phyloP scores from a whole-genome alignment of 2,888 invertebrate species.

The Microctonus hyperodae region DNA sequence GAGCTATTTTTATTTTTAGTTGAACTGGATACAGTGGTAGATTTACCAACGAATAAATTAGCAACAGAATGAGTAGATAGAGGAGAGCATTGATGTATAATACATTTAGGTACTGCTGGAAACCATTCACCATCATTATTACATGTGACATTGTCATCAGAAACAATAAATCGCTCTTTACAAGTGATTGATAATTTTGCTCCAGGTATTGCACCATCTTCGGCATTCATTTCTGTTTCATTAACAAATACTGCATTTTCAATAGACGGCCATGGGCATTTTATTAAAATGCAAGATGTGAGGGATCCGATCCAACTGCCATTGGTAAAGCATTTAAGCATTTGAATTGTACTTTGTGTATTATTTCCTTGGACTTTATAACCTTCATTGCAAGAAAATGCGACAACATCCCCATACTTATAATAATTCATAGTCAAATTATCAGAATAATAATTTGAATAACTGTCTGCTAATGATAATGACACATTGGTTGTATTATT shows the following conservation, averaged over 20 bases:
- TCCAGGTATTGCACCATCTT: conserved; percentile 41
- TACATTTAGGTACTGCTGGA: conserved; percentile 66
- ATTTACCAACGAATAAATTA: conserved; percentile 29
- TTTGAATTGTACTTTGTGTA: conserved; percentile 43
- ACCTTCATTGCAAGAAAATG: conserved; percentile 46
- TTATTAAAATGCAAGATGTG: conserved; percentile 64
- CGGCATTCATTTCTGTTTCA: conserved; percentile 4
- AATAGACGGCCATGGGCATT: conserved; percentile 44
- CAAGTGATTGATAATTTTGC: conserved; percentile 58
- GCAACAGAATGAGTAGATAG: conserved; percentile 41
- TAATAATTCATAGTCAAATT: conserved; percentile 33
- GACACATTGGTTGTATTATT: conserved; percentile 1
- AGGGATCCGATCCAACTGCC: conserved; percentile 71
- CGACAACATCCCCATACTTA: conserved; percentile 44
- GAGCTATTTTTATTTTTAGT: conserved; percentile 26
- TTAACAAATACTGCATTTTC: conserved; percentile 40
- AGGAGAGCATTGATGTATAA: conserved; percentile 46
- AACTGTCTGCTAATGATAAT: neutral
- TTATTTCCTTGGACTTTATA: conserved; percentile 48
- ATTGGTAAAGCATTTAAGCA: conserved; percentile 65
- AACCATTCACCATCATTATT: conserved; percentile 70
- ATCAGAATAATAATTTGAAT: neutral
- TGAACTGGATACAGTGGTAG: neutral
- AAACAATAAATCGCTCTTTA: conserved; percentile 67
- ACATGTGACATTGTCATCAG: conserved; percentile 67